Evolutionary conservation across 1,140 invertebrate species (phyloP), one percentile per base, ranked within the genome.

Genomic region (Hesperophylax magnus): DNA sequence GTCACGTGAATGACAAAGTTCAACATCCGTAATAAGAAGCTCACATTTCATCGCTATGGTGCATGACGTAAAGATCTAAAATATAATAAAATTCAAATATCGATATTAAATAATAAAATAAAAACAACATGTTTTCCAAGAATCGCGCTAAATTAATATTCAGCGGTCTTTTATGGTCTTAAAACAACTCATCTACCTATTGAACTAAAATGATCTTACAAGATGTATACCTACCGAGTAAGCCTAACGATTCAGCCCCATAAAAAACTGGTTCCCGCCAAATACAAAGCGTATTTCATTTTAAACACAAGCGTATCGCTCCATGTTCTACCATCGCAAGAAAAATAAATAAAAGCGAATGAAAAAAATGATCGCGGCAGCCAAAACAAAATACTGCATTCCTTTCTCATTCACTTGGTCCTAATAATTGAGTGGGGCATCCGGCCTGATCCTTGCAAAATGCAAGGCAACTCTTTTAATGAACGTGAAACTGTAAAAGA

Each of bases 201-300:
- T 67, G 27, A 67, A 17, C 24, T 22, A 31, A 67, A 67, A 67
- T 17, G 63, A 17, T 15, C 63, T 17, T 27, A 31, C 63, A 5
- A 27, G 63, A 3, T 1, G 34, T 39, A 39, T 47, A 47, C 39
- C 9, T 47, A 14, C 39, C 17, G 52, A 31, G 54, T 76, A 60
- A 53, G 54, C 27, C 58, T 58, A 60, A 31, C 58, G 74, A 63
- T 34, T 60, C 58, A 47, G 4, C 15, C 31, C 31, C 9, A 61
- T 47, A 76, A 61, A 78, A 78, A 78, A 78, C 77, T 34, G 63
- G 77, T 78, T 78, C 63, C 77, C 77, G 77, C 77, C 63, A 78
- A 78, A 76, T 58, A 78, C 77, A 69, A 78, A 65, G 77, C 77
- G 39, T 63, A 65, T 63, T 77, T 27, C 65, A 69, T 56, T 78